A percentile compares a stretch with the other conserved stretches of the same genome.
These are phyloP conservation scores for Monochamus alternatus DNA, from an alignment of 2,888 invertebrate species.

Conservation along the genomic window DNA sequence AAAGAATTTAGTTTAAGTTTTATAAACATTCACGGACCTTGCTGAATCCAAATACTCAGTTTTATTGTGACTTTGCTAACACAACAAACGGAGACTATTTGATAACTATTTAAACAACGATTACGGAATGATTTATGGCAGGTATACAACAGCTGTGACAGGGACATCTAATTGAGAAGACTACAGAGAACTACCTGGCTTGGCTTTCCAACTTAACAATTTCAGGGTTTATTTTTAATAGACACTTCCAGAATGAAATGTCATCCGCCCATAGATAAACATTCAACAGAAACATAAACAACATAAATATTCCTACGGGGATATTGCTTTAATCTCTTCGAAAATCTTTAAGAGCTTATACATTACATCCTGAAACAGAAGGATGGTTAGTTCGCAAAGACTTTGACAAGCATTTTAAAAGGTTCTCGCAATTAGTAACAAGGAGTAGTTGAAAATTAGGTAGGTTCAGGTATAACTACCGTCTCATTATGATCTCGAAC, in stretches of 20 bases:
- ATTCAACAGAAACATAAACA: conserved; percentile 15
- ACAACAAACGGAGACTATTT: conserved; percentile 49
- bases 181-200: conserved; percentile 50
- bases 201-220: conserved; percentile 41
- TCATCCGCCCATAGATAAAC: conserved; percentile 52
- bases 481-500: too few relatives aligned
- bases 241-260: conserved; percentile 47
- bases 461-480: too few relatives aligned
- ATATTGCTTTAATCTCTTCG: conserved; percentile 43
- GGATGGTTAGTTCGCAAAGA: conserved; percentile 47
- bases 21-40: background rate
- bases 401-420: conserved; percentile 50
- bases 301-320: conserved; percentile 40
- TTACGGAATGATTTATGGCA: conserved; percentile 52
- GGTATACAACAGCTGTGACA: conserved; percentile 49
- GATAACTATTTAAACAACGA: conserved; percentile 51
- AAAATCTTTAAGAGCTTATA: conserved; percentile 45
- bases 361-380: conserved; percentile 43
- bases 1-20: background rate
- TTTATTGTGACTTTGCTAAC: conserved; percentile 50
- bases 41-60: conserved; percentile 21
- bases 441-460: background rate
- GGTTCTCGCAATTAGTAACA: conserved; percentile 54
- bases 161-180: conserved; percentile 50
- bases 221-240: conserved; percentile 50